Conservation (phyloP, 2,888 invertebrate genomes). For the Philaethria dido region DNA sequence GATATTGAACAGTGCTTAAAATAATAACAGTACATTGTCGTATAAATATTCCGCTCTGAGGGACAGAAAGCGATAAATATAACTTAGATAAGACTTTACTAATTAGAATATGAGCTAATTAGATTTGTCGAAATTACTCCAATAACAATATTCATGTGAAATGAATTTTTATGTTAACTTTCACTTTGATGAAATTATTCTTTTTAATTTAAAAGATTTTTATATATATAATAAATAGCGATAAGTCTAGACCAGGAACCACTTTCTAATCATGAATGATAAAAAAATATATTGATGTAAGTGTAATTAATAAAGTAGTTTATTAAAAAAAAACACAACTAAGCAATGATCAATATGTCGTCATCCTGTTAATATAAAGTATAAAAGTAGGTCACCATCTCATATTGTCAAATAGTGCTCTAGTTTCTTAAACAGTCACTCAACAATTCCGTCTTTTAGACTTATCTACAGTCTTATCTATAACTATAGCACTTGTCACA, state of each 20-base stretch:
- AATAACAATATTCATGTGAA: slow-evolving; percentile 23
- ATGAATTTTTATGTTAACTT: slow-evolving; percentile 4
- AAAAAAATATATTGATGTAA: too few relatives aligned
- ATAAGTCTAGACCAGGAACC: too few relatives aligned
- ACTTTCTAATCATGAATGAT: too few relatives aligned
- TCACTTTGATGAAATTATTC: too few relatives aligned
- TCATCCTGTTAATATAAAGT: slow-evolving; percentile 17
- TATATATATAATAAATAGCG: too few relatives aligned
- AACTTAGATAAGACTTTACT: slow-evolving; percentile 36
- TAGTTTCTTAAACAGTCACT: background rate
- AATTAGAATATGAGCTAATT: slow-evolving; percentile 38
- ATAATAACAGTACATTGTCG: slow-evolving; percentile 32
- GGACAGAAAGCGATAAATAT: slow-evolving; percentile 37
- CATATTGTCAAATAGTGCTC: slow-evolving; percentile 23
- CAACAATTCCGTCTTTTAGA: background rate
- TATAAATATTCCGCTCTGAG: slow-evolving; percentile 38
- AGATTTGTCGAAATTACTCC: slow-evolving; percentile 36
- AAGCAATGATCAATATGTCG: slow-evolving; percentile 16
- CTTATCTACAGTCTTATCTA: background rate
- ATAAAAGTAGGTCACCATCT: slow-evolving; percentile 28
- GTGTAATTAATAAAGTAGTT: too few relatives aligned
- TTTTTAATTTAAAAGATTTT: too few relatives aligned
- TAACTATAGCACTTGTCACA: background rate
- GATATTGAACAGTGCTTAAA: slow-evolving; percentile 32
- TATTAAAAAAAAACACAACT: background rate